Evolutionary conservation across 2,888 invertebrate genomes (phyloP).

Genomic region (Drosophila falleni): DNA sequence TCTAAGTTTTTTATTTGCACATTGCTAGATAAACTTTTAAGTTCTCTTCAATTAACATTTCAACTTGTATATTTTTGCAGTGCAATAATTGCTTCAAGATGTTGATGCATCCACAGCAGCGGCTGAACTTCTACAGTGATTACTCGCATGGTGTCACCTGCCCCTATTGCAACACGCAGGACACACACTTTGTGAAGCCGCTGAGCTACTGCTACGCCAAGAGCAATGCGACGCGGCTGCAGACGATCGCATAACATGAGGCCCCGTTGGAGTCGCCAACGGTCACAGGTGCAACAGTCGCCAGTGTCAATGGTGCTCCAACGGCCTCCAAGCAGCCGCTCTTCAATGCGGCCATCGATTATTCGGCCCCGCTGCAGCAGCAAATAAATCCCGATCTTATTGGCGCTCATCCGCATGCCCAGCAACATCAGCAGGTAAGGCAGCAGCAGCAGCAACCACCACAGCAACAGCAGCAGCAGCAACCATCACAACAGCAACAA

Average conservation of each 20-base stretch:
- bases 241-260: conserved; percentile 95
- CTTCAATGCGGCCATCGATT: conserved; percentile 83
- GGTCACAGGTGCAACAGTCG: conserved; percentile 77
- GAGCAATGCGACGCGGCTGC: conserved; percentile 89
- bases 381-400: conserved; percentile 83
- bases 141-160: conserved; percentile 97
- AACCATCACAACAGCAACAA: conserved; percentile 52
- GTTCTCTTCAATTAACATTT: neutral
- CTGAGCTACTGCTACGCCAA: conserved; percentile 93
- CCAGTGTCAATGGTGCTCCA: conserved; percentile 70
- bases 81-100: conserved; percentile 97
- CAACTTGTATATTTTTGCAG: conserved; percentile 85
- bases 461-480: conserved; percentile 48
- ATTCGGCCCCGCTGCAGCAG: conserved; percentile 84
- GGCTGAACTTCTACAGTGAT: conserved; percentile 96
- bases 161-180: conserved; percentile 95
- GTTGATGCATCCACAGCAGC: conserved; percentile 93
- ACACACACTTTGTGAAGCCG: conserved; percentile 98
- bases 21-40: too few species aligned
- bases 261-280: conserved; percentile 88
- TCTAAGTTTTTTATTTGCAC: neutral
- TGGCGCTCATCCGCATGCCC: conserved; percentile 83
- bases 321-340: conserved; percentile 77
- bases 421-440: conserved; percentile 77
- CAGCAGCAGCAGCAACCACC: conserved; percentile 40